Base-by-base conservation (phyloP, 2,888 invertebrate species). In the Tuta absoluta region DNA sequence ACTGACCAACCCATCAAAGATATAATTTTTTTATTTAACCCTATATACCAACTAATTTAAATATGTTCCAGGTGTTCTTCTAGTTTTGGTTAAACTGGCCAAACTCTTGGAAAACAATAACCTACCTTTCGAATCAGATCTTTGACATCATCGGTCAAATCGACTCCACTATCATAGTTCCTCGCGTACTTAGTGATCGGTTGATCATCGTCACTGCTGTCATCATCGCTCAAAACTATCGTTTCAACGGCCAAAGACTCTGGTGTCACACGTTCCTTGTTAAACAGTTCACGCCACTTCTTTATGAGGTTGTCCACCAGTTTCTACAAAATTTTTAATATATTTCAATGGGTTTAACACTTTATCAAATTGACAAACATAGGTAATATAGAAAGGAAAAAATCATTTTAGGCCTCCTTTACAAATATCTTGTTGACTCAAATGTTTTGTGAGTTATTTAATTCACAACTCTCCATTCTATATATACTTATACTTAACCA, bases 181-280 rank as follows among this genome's bases (percentile, higher is more conserved):
- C 76, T 82, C 0, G 76, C 71, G 63, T 87, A 89, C 70, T 86
- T 89, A 1, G 80, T 89, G 33, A 90, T 89, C 0, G 90, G 90
- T 53, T 89, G 88, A 70, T 91, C 90, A 61, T 89, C 89, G 59
- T 89, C 89, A 65, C 87, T 87, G 19, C 79, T 79, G 11, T 72
- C 71, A 5, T 33, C 56, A 17, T 21, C 10, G n/a, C 21, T 19
- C 12, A 0, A 21, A 38, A 17, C 66, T 56, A 19, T 24, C 8
- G 2, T 4, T 12, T 61, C 68, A 67, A 63, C n/a, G 7, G 11
- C n/a, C 10, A 53, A 21, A 8, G 17, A 41, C 2, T 66, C 67
- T 0, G 73, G 69, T 33, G 67, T 62, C 1, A 73, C 49, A 38
- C 81, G 77, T 51, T 82, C 77, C 19, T 71, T 66, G 53, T 78